These are phyloP conservation scores for Amphimallon solstitiale DNA, from an alignment of 2,888 invertebrate species.

Conservation along the genomic window DNA sequence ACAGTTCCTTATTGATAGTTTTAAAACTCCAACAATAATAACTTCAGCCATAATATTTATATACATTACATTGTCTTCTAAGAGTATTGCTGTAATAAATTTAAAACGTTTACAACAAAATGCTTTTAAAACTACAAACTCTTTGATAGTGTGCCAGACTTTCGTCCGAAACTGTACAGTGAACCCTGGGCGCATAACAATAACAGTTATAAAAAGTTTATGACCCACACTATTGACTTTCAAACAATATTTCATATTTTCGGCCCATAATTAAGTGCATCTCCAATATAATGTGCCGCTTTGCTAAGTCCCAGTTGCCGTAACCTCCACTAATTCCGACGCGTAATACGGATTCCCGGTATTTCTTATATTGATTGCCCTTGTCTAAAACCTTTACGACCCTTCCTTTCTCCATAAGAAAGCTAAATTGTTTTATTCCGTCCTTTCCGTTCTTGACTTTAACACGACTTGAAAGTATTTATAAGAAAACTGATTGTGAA, in stretches of 20 bases:
- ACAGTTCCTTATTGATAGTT: too few species aligned
- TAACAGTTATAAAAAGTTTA: conserved; percentile 47
- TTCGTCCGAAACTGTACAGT: conserved; percentile 6
- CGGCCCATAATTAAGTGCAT: conserved; percentile 40
- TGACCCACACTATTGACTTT: conserved; percentile 44
- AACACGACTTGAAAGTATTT: background rate
- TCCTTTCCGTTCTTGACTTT: background rate
- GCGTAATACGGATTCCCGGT: conserved; percentile 26
- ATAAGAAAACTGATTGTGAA: background rate
- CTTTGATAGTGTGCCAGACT: conserved; percentile 3
- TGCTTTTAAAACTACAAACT: background rate
- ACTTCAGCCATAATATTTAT: too few species aligned
- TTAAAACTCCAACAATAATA: too few species aligned
- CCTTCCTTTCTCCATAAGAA: conserved; percentile 5
- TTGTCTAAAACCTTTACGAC: background rate
- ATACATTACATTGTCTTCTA: too few species aligned
- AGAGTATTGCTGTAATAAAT: too few species aligned
- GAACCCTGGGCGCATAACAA: conserved; percentile 14
- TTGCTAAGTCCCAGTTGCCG: conserved; percentile 10
- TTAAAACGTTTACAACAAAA: background rate
- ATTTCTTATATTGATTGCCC: background rate
- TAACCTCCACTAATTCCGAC: background rate
- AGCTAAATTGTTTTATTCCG: conserved; percentile 12
- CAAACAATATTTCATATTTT: conserved; percentile 44
- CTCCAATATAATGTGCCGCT: conserved; percentile 45